Evolutionary conservation across 2,113 vertebrate species (phyloP).

Genomic region (Dicerorhinus sumatrensis): DNA sequence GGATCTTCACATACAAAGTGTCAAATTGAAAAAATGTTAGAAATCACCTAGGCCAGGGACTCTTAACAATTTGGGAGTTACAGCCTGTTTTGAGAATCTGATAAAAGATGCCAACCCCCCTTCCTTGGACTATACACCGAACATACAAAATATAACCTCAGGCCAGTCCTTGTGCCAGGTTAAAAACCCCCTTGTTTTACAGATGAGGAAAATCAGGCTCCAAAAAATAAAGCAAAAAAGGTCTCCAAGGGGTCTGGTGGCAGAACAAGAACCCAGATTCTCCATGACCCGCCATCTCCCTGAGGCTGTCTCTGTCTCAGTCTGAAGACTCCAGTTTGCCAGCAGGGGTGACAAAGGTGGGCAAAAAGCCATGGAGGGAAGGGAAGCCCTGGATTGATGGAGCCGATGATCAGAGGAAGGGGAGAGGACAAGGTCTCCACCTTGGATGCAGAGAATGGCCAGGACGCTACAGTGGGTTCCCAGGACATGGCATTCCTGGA

Average conservation of each 20-base stretch:
- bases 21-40: background rate
- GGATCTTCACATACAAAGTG: background rate
- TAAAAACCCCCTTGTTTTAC: background rate
- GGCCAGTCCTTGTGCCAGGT: background rate
- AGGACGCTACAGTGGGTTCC: background rate
- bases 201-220: background rate
- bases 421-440: background rate
- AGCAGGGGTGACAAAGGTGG: background rate
- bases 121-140: background rate
- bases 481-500: too few relatives aligned
- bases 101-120: background rate
- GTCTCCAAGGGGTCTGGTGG: background rate
- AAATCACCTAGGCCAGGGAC: background rate
- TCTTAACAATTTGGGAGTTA: background rate
- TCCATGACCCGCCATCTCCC: rapidly evolving
- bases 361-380: background rate
- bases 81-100: background rate
- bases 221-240: background rate
- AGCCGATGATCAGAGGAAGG: too few relatives aligned
- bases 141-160: background rate
- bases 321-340: background rate
- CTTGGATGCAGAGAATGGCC: rapidly evolving
- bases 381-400: background rate
- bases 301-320: background rate
- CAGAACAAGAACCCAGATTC: background rate